Conservation (phyloP, 37 sponge, comb jelly and placozoan species). For the Aplysina aerophoba region DNA sequence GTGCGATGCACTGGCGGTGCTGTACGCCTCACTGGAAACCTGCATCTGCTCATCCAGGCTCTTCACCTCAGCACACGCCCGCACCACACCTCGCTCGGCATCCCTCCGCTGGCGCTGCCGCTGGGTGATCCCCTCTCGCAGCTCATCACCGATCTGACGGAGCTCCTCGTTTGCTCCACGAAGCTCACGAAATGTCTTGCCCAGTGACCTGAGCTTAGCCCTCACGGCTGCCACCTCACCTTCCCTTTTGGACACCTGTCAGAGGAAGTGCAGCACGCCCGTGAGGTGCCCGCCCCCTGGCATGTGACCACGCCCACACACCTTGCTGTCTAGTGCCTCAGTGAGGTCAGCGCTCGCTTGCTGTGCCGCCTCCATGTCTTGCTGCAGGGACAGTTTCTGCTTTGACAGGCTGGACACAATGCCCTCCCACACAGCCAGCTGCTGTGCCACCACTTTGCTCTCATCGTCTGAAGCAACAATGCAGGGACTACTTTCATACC, state of each 20-base stretch:
- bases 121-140: neutral
- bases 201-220: neutral
- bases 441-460: no score
- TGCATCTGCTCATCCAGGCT: neutral
- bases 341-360: no score
- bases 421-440: no score
- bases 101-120: neutral
- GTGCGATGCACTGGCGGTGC: neutral
- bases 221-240: neutral
- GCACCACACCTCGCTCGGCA: neutral
- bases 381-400: no score
- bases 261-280: no score
- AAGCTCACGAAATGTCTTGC: neutral
- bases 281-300: no score
- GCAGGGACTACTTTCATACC: no score
- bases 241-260: neutral
- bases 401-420: no score
- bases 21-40: neutral
- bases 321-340: no score
- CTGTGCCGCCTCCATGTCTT: no score
- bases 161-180: neutral
- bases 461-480: no score
- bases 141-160: neutral
- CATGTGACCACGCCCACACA: no score
- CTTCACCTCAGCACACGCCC: conserved; percentile 2